Percentiles rank a stretch among this genome's conserved stretches.
Conservation (phyloP, 2,888 invertebrate species). For the Coremacera marginata region DNA sequence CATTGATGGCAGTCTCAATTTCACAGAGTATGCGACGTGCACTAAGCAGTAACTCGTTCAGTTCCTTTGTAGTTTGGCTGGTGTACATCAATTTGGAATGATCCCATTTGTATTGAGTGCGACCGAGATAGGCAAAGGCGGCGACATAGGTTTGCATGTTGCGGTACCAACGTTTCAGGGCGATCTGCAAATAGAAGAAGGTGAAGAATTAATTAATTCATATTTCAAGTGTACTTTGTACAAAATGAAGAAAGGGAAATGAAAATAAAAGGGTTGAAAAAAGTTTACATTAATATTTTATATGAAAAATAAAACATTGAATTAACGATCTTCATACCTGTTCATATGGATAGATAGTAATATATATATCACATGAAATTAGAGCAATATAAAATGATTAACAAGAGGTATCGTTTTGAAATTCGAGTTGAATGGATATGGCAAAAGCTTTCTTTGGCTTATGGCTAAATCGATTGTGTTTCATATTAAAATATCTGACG, state of each 20-base stretch:
- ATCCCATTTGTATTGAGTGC: slow-evolving; percentile 57
- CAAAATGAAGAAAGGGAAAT: background rate
- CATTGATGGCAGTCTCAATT: slow-evolving; percentile 64
- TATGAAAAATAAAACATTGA: too few relatives aligned
- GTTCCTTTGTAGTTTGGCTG: slow-evolving; percentile 53
- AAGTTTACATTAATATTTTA: too few relatives aligned
- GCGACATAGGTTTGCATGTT: slow-evolving; percentile 63
- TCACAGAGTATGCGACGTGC: slow-evolving; percentile 63
- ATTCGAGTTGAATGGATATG: too few relatives aligned
- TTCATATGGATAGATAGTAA: too few relatives aligned
- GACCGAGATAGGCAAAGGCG: slow-evolving; percentile 60
- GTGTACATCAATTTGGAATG: slow-evolving; percentile 48
- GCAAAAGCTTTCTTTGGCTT: too few relatives aligned
- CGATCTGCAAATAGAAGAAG: slow-evolving; percentile 53
- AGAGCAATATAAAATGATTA: too few relatives aligned
- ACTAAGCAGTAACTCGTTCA: slow-evolving; percentile 57
- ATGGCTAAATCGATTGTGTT: too few relatives aligned
- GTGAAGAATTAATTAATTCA: background rate
- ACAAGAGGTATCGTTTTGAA: too few relatives aligned
- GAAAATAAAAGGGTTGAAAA: too few relatives aligned
- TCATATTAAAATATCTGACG: too few relatives aligned
- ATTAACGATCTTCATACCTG: too few relatives aligned
- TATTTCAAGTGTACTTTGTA: background rate
- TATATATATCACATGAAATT: too few relatives aligned
- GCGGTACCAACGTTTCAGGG: slow-evolving; percentile 62